A percentile compares a stretch with the other conserved stretches of the same genome.
Evolutionary conservation across 2,797 vertebrate species (phyloP).

Genomic region (Selene dorsalis): DNA sequence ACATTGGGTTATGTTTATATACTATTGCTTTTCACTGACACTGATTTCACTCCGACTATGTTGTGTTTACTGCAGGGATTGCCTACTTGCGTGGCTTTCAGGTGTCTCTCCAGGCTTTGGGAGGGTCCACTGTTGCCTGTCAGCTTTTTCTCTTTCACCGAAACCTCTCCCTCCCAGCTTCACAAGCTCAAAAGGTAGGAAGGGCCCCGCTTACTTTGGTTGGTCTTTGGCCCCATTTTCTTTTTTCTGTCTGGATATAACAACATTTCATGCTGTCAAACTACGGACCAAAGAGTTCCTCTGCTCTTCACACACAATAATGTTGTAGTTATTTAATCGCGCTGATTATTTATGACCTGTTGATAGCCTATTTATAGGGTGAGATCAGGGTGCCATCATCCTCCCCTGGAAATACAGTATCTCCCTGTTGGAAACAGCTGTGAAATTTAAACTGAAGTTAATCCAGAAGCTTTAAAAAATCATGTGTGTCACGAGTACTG

Average conservation of each 20-base stretch:
- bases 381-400: neutral
- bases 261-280: neutral
- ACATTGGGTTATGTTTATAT: neutral
- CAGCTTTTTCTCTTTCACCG: conserved; percentile 84
- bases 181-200: conserved; percentile 76
- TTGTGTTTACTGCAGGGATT: conserved; percentile 77
- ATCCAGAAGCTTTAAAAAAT: conserved; percentile 3
- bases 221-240: neutral
- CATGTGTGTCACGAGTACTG: neutral
- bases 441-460: neutral
- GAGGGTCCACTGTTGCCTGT: conserved; percentile 73
- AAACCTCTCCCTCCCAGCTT: conserved; percentile 78
- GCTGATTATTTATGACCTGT: neutral
- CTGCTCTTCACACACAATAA: neutral
- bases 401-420: neutral
- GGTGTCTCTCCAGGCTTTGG: conserved; percentile 82
- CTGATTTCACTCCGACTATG: neutral
- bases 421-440: neutral
- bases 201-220: neutral
- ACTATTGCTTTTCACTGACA: neutral
- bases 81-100: conserved; percentile 85
- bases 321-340: neutral
- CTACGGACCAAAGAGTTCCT: neutral
- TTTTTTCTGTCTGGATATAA: neutral
- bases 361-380: neutral